Base-by-base conservation (phyloP, 2,113 vertebrate species). In the Prinia subflava region DNA sequence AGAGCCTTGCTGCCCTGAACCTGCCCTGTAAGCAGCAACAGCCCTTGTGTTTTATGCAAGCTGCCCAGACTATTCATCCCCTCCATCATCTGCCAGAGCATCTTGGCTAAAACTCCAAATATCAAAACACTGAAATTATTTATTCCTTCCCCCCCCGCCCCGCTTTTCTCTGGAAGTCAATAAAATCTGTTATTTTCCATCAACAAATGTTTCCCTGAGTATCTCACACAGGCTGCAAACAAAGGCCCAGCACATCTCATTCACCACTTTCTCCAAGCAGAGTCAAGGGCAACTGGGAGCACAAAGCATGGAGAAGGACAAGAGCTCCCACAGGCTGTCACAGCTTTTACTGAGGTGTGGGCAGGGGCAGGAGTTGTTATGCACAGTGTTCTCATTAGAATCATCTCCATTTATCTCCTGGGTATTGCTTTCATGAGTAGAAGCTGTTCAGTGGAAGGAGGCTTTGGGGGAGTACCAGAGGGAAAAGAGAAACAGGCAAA, bases 151-250 rank as follows among this genome's bases (percentile, higher is more conserved):
- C 0, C 2, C 15, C 25, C 14, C n/a, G n/a, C 3, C 8, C 2
- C 12, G 9, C 6, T 20, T 44, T 52, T n/a, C 53, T 59, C 22
- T 56, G 23, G 22, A 78, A 89, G 44, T 87, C 70, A 91, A 91
- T 90, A 94, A 91, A 96, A 83, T 60, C 44, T 74, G 76, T 87
- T 94, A 39, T 94, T 91, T 94, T 57, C 65, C 41, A 83, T 50
- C 75, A 96, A n/a, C 60, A 91, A 92, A n/a, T 15, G 27, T 71
- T 84, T 95, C 50, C 31, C 74, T 5, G 31, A 92, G 77, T 67
- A 50, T 81, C 56, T 94, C 67, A 49, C 83, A 44, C 2, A 5
- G 42, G 64, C 75, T 80, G 67, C 6, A 18, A 84, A 89, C 82
- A 95, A 94, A 90, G 70, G 41, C 85, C 41, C 53, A 52, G 73